These are phyloP conservation scores for Polymixis flavicincta DNA, from an alignment of 2,888 invertebrate species.

Conservation along the genomic window DNA sequence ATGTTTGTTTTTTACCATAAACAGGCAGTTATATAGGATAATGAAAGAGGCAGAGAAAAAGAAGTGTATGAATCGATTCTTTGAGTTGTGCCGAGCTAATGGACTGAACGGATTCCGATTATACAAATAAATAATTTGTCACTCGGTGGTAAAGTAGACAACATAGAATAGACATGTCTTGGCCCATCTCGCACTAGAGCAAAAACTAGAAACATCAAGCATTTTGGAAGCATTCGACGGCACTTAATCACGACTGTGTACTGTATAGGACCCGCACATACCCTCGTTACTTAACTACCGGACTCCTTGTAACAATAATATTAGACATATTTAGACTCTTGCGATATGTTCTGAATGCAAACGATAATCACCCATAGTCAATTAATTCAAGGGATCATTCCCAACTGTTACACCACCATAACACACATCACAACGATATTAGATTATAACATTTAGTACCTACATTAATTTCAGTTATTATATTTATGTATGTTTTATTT, in stretches of 20 bases:
- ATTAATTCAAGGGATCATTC: conserved; percentile 56
- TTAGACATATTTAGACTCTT: conserved; percentile 48
- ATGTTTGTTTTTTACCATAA: conserved; percentile 78
- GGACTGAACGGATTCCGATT: conserved; percentile 83
- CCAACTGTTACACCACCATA: conserved; percentile 64
- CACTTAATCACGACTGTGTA: conserved; percentile 57
- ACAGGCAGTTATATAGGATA: conserved; percentile 87
- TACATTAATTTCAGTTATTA: conserved; percentile 64
- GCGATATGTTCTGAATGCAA: conserved; percentile 89
- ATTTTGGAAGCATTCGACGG: conserved; percentile 79
- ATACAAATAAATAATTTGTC: conserved; percentile 80
- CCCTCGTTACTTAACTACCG: conserved; percentile 50
- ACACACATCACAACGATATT: conserved; percentile 59
- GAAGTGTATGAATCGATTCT: conserved; percentile 84
- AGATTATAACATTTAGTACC: conserved; percentile 53
- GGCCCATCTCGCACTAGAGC: conserved; percentile 68
- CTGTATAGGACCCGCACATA: conserved; percentile 67
- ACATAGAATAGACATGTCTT: conserved; percentile 67
- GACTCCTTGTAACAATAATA: conserved; percentile 55
- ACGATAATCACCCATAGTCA: conserved; percentile 68
- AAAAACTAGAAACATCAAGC: conserved; percentile 67
- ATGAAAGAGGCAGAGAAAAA: conserved; percentile 87
- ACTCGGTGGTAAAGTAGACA: conserved; percentile 83
- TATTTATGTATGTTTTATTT: conserved; percentile 67
- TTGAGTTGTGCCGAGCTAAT: conserved; percentile 84